Evolutionary conservation across 2,113 vertebrate species (phyloP).

Genomic region (Rana temporaria): DNA sequence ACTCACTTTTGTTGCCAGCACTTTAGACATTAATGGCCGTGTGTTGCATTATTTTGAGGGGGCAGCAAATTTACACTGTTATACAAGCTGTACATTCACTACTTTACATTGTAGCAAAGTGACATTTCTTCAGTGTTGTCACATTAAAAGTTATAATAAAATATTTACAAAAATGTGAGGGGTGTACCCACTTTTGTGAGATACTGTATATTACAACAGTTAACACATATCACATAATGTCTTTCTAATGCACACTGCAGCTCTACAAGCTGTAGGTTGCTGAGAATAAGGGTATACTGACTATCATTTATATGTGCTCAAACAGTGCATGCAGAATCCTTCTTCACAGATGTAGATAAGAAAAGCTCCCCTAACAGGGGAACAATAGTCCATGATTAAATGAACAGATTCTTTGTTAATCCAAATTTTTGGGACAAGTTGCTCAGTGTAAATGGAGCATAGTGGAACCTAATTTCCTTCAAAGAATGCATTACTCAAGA

Average conservation of each 20-base stretch:
- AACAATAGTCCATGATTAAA: constrained; percentile 51
- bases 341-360: constrained; percentile 37
- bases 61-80: too few species aligned
- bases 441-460: constrained; percentile 50
- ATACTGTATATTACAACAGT: too few species aligned
- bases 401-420: constrained; percentile 49
- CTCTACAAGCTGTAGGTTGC: neutral
- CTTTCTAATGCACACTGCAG: neutral
- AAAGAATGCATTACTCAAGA: constrained; percentile 43
- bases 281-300: constrained; percentile 6
- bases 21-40: too few species aligned
- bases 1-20: too few species aligned
- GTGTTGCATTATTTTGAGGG: too few species aligned
- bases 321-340: constrained; percentile 5
- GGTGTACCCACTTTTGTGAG: too few species aligned
- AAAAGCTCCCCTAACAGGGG: constrained; percentile 8
- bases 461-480: constrained; percentile 44
- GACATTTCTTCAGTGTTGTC: too few species aligned
- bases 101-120: too few species aligned
- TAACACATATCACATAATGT: too few species aligned
- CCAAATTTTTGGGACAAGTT: constrained; percentile 21
- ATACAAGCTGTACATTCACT: too few species aligned
- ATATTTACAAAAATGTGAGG: too few species aligned
- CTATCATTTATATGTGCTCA: constrained; percentile 11
- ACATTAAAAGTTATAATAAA: too few species aligned